Conservation (phyloP, 2,113 vertebrate species). For the Rostratula benghalensis region DNA sequence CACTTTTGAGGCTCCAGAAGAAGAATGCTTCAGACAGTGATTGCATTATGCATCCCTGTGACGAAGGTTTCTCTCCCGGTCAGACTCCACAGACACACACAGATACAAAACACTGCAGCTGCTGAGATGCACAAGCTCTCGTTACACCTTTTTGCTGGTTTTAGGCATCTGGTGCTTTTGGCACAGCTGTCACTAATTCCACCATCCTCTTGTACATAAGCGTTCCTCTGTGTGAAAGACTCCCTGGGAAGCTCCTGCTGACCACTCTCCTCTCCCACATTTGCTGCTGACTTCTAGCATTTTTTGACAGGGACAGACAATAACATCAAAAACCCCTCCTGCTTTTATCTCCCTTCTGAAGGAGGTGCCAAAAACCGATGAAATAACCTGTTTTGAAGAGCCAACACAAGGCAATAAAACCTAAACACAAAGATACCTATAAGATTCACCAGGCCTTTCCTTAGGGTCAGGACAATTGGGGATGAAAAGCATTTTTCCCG, state of each 20-base stretch:
- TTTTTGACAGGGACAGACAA: background rate
- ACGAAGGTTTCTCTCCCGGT: background rate
- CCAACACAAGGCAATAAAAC: background rate
- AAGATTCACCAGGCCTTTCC: background rate
- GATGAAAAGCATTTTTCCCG: background rate
- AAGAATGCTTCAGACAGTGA: background rate
- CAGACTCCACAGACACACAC: rapidly evolving
- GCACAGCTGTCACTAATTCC: background rate
- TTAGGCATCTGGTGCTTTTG: background rate
- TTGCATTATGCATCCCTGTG: background rate
- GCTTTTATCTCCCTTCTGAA: background rate
- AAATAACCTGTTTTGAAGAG: background rate
- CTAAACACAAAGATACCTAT: background rate
- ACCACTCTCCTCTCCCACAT: background rate
- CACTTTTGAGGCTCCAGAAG: background rate
- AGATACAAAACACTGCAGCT: background rate
- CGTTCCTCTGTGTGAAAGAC: background rate
- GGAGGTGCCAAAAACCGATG: background rate
- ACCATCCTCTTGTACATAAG: background rate
- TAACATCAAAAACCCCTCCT: background rate
- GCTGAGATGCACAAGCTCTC: rapidly evolving
- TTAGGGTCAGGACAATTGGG: background rate
- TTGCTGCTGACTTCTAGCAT: rapidly evolving
- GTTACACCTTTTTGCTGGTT: background rate
- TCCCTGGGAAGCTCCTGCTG: background rate